These are phyloP conservation scores for Caenorhabditis afra DNA, from an alignment of 2,888 invertebrate genomes.

Conservation along the genomic window DNA sequence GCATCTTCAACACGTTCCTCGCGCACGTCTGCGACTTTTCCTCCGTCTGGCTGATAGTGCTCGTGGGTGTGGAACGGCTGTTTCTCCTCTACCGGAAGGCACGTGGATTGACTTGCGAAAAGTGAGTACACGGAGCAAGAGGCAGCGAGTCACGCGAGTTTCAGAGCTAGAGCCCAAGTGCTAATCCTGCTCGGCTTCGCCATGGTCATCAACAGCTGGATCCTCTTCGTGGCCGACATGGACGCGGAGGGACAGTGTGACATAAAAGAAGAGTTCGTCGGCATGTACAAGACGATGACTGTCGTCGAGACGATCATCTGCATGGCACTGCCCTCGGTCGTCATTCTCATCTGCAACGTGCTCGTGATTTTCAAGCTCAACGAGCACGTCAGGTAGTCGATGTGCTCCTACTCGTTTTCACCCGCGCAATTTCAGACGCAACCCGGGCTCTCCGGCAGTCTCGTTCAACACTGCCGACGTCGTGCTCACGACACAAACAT, in stretches of 20 bases:
- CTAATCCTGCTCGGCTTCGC: constrained; percentile 67
- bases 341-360: constrained; percentile 75
- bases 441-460: constrained; percentile 74
- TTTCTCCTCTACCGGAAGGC: constrained; percentile 69
- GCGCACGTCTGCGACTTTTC: constrained; percentile 78
- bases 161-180: constrained; percentile 73
- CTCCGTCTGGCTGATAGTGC: constrained; percentile 77
- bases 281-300: constrained; percentile 72
- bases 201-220: constrained; percentile 76
- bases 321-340: constrained; percentile 73
- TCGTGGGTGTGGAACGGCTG: constrained; percentile 76
- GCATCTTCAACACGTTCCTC: constrained; percentile 69
- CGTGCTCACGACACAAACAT: constrained; percentile 60
- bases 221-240: constrained; percentile 74
- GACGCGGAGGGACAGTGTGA: constrained; percentile 72
- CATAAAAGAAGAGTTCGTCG: constrained; percentile 71
- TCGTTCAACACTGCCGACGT: constrained; percentile 75
- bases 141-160: not conserved
- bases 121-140: constrained; percentile 40
- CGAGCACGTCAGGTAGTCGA: constrained; percentile 67
- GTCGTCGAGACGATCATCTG: constrained; percentile 72
- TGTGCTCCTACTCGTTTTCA: not conserved
- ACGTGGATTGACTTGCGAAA: constrained; percentile 65
- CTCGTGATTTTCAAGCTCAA: constrained; percentile 76
- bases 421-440: constrained; percentile 50